Base-by-base conservation (phyloP, 2,797 vertebrate species). In the Ctenochaetus hawaiiensis region DNA sequence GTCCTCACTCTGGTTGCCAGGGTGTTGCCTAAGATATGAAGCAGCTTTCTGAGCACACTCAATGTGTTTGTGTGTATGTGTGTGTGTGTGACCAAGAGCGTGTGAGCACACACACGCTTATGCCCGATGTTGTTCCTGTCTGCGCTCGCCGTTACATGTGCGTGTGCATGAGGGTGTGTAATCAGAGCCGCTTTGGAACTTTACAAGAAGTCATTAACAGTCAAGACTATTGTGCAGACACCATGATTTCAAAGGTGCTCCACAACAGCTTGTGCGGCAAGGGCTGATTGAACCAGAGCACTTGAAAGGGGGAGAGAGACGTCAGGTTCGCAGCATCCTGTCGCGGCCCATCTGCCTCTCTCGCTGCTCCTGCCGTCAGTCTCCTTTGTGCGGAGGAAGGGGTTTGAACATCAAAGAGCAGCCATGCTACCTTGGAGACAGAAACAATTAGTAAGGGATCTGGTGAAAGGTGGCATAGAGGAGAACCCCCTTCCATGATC, bases 121-220 rank as follows among this genome's bases (percentile, higher is more conserved):
- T 72, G 75, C 67, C 13, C 37, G 7, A 49, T 63, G 61, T 75
- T 69, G 83, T 64, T 72, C 69, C 72, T 65, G 89, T 77, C 84
- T 71, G 58, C 49, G 43, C 72, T 76, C 60, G 60, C 69, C 16
- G 14, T 58, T 73, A 77, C 75, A 76, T 62, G 72, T 71, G 83
- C 70, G 57, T 85, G 86, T 77, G 90, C 73, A 77, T 30, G 73
- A 86, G 83, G 84, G 91, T 89, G 90, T 92, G 92, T 94, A 95
- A 95, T 95, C 93, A 94, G 91, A 89, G 88, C 67, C 78, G 88
- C 94, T 94, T 94, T 93, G 92, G 94, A 96, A 95, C 93, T 96
- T 95, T 94, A 95, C 93, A 95, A 95, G 93, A 93, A 94, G 93
- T 95, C 95, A 95, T 95, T 96, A 95, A 94, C 93, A 95, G 94